Evolutionary conservation across 2,888 invertebrate genomes (phyloP).

Genomic region (Diachrysia chrysitis): DNA sequence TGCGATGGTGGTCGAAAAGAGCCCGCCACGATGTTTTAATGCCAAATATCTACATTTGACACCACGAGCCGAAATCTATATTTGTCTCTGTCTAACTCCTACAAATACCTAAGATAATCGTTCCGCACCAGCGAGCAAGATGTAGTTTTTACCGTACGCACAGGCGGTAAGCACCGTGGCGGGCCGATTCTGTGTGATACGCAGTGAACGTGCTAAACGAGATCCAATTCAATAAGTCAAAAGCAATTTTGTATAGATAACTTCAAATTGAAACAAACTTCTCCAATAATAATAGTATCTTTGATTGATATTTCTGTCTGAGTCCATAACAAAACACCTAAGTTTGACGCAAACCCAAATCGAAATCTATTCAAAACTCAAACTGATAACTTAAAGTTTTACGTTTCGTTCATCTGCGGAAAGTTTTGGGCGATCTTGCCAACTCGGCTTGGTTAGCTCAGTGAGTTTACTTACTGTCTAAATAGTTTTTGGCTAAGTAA

Average conservation of each 20-base stretch:
- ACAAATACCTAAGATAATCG: no score
- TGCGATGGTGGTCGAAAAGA: no score
- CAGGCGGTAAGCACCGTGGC: no score
- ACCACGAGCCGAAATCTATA: no score
- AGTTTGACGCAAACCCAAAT: constrained; percentile 53
- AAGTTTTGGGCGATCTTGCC: constrained; percentile 58
- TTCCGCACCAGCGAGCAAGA: no score
- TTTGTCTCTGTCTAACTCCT: no score
- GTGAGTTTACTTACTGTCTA: constrained; percentile 51
- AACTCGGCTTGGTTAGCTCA: constrained; percentile 53
- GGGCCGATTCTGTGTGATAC: no score
- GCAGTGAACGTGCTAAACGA: no score
- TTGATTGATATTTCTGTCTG: constrained; percentile 57
- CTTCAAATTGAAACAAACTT: constrained; percentile 11
- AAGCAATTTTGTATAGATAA: constrained; percentile 11
- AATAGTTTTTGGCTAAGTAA: constrained; percentile 58
- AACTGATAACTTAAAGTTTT: constrained; percentile 60
- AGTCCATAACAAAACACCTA: constrained; percentile 59
- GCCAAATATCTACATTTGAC: no score
- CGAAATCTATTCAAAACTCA: constrained; percentile 57
- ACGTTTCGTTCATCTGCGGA: constrained; percentile 58
- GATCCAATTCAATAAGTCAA: constrained; percentile 24
- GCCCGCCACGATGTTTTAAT: no score
- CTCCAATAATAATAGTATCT: constrained; percentile 53
- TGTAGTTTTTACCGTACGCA: no score